A percentile compares a stretch with the other conserved stretches of the same genome.
These are phyloP conservation scores for Eucidaris tribuloides DNA, from an alignment of 35 echinoderm and acorn worm species.

Conservation along the genomic window DNA sequence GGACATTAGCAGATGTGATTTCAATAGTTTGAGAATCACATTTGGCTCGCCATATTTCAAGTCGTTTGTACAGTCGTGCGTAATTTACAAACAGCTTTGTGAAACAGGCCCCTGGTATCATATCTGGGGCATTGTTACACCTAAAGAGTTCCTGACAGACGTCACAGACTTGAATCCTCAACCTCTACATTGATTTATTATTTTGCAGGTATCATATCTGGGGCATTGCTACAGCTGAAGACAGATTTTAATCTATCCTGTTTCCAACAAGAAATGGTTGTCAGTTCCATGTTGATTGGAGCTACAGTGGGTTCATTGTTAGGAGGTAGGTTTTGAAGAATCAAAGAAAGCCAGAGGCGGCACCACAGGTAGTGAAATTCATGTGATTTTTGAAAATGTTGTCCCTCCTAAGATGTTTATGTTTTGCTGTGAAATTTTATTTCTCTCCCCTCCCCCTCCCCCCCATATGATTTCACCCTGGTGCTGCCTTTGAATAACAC, in stretches of 20 bases:
- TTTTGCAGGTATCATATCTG: conserved; percentile 55
- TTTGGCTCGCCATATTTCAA: too few species aligned
- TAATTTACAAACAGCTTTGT: too few species aligned
- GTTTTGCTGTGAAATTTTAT: not conserved
- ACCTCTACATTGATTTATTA: not conserved
- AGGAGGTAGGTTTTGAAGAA: conserved; percentile 52
- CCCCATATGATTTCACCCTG: too few species aligned
- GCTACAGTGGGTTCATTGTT: conserved; percentile 42
- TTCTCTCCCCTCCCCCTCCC: too few species aligned
- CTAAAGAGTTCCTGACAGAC: not conserved
- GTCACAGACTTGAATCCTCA: too few species aligned
- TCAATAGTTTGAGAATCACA: too few species aligned
- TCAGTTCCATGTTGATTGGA: conserved; percentile 41
- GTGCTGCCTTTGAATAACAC: too few species aligned
- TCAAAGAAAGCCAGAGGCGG: too few species aligned
- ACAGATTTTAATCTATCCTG: conserved; percentile 21
- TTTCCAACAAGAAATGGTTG: conserved; percentile 48
- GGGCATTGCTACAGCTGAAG: conserved; percentile 51
- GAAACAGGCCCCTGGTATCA: too few species aligned
- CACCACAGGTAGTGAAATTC: not conserved
- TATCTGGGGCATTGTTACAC: not conserved
- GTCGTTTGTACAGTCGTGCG: too few species aligned
- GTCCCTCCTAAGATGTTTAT: not conserved
- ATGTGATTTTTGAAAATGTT: not conserved
- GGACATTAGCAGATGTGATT: too few species aligned